Evolutionary conservation across 2,797 vertebrate genomes (phyloP).

Genomic region (Pseudochirops cupreus): DNA sequence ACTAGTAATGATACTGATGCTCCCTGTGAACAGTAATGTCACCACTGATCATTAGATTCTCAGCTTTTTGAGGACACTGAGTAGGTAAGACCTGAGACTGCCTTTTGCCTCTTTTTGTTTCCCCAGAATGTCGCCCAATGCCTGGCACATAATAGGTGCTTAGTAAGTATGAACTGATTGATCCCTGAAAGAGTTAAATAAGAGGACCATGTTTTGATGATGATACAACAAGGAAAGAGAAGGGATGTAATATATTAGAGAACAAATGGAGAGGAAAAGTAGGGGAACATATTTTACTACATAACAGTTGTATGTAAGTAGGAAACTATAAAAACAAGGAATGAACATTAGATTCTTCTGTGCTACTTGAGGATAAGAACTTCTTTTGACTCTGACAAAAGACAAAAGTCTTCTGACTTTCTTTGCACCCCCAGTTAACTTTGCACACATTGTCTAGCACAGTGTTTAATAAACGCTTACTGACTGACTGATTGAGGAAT

Average conservation of each 20-base stretch:
- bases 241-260: background rate
- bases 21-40: background rate
- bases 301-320: background rate
- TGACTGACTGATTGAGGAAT: background rate
- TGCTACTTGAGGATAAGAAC: background rate
- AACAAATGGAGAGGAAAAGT: background rate
- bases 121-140: background rate
- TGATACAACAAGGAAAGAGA: background rate
- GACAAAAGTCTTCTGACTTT: background rate
- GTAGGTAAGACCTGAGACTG: no score
- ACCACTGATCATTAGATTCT: background rate
- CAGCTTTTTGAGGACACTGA: background rate
- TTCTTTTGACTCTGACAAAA: background rate
- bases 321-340: background rate
- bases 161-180: background rate
- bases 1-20: background rate
- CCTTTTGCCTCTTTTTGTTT: background rate
- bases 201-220: background rate
- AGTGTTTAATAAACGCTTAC: background rate
- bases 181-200: background rate
- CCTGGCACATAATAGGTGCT: background rate
- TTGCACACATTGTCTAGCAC: background rate
- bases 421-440: background rate
- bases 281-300: background rate
- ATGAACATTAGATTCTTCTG: background rate